Evolutionary conservation across 2,888 invertebrate species (phyloP).

Genomic region (Apantesis nais): DNA sequence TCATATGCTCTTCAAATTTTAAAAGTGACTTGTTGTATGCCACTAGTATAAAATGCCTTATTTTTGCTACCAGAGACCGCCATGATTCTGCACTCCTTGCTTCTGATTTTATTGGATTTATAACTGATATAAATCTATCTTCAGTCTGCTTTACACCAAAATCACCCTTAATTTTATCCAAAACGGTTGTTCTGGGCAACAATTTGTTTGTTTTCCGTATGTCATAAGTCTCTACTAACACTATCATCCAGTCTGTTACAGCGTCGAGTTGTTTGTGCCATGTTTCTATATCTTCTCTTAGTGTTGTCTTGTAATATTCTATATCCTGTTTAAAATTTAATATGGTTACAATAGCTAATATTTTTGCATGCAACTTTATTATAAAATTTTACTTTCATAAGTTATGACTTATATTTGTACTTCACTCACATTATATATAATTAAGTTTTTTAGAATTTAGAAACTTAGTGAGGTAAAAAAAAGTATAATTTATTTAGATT

Average conservation of each 20-base stretch:
- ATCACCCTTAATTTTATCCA: constrained; percentile 97
- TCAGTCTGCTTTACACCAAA: constrained; percentile 95
- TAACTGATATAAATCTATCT: constrained; percentile 94
- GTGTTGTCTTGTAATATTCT: constrained; percentile 94
- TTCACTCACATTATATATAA: neutral
- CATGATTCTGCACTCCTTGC: constrained; percentile 96
- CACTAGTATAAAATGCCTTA: constrained; percentile 92
- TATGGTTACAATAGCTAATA: neutral
- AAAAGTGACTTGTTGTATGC: constrained; percentile 95
- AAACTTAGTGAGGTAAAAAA: too few species aligned
- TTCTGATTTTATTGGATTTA: constrained; percentile 96
- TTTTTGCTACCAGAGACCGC: constrained; percentile 92
- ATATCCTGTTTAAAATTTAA: constrained; percentile 89
- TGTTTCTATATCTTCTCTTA: constrained; percentile 95
- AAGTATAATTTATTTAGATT: too few species aligned
- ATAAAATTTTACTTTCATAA: neutral
- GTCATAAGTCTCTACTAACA: constrained; percentile 96
- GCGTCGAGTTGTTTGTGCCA: constrained; percentile 94
- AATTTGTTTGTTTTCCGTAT: constrained; percentile 96
- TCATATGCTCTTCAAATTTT: constrained; percentile 95
- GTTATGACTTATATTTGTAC: neutral
- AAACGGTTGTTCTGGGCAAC: constrained; percentile 95
- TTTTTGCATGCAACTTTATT: neutral
- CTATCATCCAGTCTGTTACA: constrained; percentile 96
- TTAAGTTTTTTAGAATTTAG: too few species aligned